A percentile compares a stretch with the other conserved stretches of the same genome.
Evolutionary conservation across 2,888 invertebrate genomes (phyloP).

Genomic region (Acanthopleura granulata): DNA sequence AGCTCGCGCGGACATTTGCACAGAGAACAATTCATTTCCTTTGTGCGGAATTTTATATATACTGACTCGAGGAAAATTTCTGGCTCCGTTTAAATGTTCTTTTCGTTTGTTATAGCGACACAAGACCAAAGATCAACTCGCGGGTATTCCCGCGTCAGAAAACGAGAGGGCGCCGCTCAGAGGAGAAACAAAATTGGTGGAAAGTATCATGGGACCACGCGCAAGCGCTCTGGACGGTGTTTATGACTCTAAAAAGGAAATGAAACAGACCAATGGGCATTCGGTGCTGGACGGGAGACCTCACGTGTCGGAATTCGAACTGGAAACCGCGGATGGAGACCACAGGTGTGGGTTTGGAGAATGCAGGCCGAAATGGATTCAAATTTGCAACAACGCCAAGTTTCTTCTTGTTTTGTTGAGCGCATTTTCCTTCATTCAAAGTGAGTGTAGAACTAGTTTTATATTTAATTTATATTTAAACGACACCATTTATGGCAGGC

Average conservation of each 20-base stretch:
- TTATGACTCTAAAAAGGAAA: background rate
- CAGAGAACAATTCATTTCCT: too few species aligned
- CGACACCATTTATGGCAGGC: too few species aligned
- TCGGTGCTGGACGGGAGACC: background rate
- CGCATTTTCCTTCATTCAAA: slow-evolving; percentile 35
- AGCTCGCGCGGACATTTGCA: too few species aligned
- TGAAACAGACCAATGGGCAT: background rate
- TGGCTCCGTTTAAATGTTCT: too few species aligned
- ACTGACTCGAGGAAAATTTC: too few species aligned
- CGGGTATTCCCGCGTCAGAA: too few species aligned
- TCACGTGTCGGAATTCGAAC: background rate
- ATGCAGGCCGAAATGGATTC: slow-evolving; percentile 32
- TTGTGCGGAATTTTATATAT: too few species aligned
- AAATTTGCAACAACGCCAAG: slow-evolving; percentile 37
- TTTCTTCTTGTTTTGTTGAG: slow-evolving; percentile 35
- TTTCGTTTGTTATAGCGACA: too few species aligned
- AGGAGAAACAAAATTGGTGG: background rate
- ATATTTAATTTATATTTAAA: too few species aligned
- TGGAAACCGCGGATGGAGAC: background rate
- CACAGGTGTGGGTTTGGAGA: slow-evolving; percentile 30
- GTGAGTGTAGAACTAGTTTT: slow-evolving; percentile 19
- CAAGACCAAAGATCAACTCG: too few species aligned
- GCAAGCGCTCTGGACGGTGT: background rate
- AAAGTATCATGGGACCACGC: background rate
- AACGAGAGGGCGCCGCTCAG: background rate